phyloP scores from a whole-genome alignment of 2,113 vertebrate genomes.

The Cephalopterus ornatus region DNA sequence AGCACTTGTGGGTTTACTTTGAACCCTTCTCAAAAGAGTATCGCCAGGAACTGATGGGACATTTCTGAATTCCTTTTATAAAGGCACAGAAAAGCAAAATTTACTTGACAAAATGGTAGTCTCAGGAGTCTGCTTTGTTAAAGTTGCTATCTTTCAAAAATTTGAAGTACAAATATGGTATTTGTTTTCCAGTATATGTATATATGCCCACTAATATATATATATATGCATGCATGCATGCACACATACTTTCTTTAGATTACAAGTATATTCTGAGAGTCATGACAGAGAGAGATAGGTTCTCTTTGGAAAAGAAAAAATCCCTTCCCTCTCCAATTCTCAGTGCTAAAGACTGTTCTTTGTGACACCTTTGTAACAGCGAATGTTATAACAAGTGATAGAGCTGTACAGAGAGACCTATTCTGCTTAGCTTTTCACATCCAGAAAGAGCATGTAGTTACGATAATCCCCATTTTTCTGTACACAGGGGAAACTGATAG shows the following conservation, averaged over 20 bases:
- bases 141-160: not conserved
- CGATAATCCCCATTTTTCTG: not conserved
- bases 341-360: not conserved
- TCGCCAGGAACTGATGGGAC: slow-evolving; percentile 69
- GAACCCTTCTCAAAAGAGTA: slow-evolving; percentile 78
- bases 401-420: not conserved
- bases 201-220: too few relatives aligned
- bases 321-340: not conserved
- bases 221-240: accelerated
- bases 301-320: not conserved
- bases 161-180: not conserved
- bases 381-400: not conserved
- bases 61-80: slow-evolving; percentile 79
- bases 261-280: not conserved
- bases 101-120: not conserved
- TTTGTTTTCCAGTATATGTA: not conserved
- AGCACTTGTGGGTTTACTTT: slow-evolving; percentile 77
- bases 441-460: not conserved
- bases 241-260: not conserved
- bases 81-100: slow-evolving; percentile 70
- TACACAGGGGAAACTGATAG: accelerated
- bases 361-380: not conserved
- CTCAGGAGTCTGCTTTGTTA: not conserved
- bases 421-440: not conserved
- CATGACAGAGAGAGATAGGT: not conserved